A percentile compares a stretch with the other conserved stretches of the same genome.
Conservation (phyloP, 2,113 vertebrate species). For the Chlorodrepanis virens region DNA sequence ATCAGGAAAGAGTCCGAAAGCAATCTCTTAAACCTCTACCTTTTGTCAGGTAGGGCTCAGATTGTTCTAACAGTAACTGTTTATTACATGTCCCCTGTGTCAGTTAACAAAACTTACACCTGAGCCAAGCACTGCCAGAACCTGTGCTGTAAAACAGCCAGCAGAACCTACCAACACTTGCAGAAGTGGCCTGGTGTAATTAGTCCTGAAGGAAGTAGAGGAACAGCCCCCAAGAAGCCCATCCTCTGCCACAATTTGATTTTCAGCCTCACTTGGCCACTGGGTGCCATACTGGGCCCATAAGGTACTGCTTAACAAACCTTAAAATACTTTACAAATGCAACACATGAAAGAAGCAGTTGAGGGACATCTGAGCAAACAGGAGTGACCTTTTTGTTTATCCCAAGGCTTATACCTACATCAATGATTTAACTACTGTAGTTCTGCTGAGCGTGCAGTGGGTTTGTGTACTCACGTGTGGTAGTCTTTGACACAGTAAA, state of each 20-base stretch:
- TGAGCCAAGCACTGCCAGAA: neutral
- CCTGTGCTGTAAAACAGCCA: neutral
- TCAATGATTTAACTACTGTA: neutral
- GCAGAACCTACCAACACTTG: neutral
- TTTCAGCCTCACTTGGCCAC: neutral
- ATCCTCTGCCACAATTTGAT: neutral
- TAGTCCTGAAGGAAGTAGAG: neutral
- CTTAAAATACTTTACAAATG: neutral
- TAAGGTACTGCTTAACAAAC: neutral
- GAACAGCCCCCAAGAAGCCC: neutral
- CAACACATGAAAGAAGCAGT: neutral
- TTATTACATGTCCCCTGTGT: neutral
- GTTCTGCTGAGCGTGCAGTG: neutral
- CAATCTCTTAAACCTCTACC: neutral
- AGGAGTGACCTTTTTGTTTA: neutral
- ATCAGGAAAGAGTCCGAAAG: neutral
- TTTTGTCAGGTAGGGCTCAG: neutral
- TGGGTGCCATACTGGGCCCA: neutral
- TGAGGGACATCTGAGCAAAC: neutral
- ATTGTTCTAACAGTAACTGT: neutral
- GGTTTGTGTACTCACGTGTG: slow-evolving; percentile 84
- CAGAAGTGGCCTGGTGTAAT: neutral
- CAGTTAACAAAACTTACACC: neutral
- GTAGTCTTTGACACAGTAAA: slow-evolving; percentile 99
- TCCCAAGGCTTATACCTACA: neutral